These are phyloP conservation scores for Sus scrofa DNA, from an alignment of 2,113 vertebrate species.

Conservation along the genomic window T2T-Sscrofa CM000812.6:8042501-8043000, in stretches of 20 bases:
- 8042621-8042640: neutral
- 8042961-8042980: neutral
- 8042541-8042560: neutral
- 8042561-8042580: no score
- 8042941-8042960: neutral
- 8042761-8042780: neutral
- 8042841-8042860: neutral
- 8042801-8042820: neutral
- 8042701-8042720: neutral
- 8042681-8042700: fast-evolving
- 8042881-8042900: neutral
- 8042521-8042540: neutral
- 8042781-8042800: neutral
- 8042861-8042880: neutral
- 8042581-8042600: neutral
- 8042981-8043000: fast-evolving
- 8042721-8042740: fast-evolving
- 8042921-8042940: neutral
- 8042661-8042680: neutral
- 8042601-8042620: neutral
- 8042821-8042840: neutral
- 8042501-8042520: neutral
- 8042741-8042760: neutral
- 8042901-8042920: neutral
- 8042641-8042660: neutral